These are phyloP conservation scores for Ganaspis brasiliensis DNA, from an alignment of 2,888 invertebrate genomes.

Conservation along the genomic window DNA sequence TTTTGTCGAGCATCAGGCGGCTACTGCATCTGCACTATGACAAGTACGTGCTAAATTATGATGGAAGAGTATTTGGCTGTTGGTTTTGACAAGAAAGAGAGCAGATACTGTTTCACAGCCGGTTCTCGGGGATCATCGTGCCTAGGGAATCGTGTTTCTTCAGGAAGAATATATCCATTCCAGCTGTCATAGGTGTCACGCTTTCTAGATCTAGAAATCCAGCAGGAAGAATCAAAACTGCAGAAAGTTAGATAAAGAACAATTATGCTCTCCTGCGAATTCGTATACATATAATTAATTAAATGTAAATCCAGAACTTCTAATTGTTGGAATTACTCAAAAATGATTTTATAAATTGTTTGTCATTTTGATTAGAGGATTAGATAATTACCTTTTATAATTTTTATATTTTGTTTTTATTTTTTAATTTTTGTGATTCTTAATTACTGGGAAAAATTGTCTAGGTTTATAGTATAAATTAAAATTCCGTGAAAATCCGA, in stretches of 20 bases:
- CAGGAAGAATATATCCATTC: constrained; percentile 41
- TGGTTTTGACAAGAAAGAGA: constrained; percentile 27
- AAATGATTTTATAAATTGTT: no score
- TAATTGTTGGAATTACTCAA: no score
- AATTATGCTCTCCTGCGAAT: background rate
- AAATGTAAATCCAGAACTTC: no score
- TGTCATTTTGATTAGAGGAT: no score
- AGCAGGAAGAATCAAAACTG: background rate
- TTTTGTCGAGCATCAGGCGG: constrained; percentile 12
- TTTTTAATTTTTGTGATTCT: no score
- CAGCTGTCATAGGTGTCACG: constrained; percentile 38
- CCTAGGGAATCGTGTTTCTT: constrained; percentile 35
- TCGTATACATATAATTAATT: no score
- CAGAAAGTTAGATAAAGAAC: background rate
- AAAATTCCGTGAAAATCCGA: no score
- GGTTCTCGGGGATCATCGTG: constrained; percentile 24
- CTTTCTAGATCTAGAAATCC: constrained; percentile 22
- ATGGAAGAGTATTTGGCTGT: constrained; percentile 31
- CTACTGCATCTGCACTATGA: constrained; percentile 2
- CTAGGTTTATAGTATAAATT: no score
- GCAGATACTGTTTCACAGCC: constrained; percentile 13
- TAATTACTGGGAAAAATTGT: no score
- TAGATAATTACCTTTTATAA: no score
- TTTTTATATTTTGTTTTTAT: no score
- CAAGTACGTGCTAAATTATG: constrained; percentile 20